Conservation (phyloP, 64 coral and sea anemone species). For the Pocillopora verrucosa region DNA sequence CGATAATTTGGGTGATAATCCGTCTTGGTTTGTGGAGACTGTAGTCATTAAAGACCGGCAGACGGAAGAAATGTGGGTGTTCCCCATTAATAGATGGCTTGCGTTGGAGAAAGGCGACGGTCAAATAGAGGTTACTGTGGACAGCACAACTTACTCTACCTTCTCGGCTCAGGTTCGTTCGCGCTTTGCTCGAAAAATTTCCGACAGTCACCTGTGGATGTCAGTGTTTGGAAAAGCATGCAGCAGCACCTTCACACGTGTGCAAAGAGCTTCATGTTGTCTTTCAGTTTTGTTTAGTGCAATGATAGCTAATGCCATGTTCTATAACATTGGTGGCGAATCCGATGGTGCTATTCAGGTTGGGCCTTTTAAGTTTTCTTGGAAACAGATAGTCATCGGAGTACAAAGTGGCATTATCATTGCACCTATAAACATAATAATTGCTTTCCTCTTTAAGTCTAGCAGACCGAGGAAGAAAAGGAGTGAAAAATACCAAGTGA, state of each 20-base stretch:
- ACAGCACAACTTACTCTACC: background rate
- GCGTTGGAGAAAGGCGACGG: constrained; percentile 46
- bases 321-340: constrained; percentile 24
- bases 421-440: constrained; percentile 49
- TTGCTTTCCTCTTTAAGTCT: constrained; percentile 49
- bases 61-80: constrained; percentile 25
- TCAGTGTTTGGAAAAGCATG: constrained; percentile 49
- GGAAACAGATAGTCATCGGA: constrained; percentile 52
- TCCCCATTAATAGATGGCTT: constrained; percentile 49
- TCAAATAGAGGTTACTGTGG: constrained; percentile 24
- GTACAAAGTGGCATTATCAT: constrained; percentile 37
- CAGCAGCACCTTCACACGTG: constrained; percentile 45
- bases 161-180: constrained; percentile 35
- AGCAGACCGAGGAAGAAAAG: constrained; percentile 14
- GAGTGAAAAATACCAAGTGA: constrained; percentile 4
- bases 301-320: constrained; percentile 57
- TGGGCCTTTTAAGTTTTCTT: constrained; percentile 36
- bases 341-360: constrained; percentile 26
- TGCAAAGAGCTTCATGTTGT: constrained; percentile 36
- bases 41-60: constrained; percentile 44
- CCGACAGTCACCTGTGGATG: constrained; percentile 63
- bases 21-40: constrained; percentile 45
- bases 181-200: constrained; percentile 33
- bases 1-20: constrained; percentile 25
- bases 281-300: constrained; percentile 17